Evolutionary conservation across 1,140 invertebrate genomes (phyloP), one percentile per base, ranked within the genome.

Genomic region (Drosophila littoralis): DNA sequence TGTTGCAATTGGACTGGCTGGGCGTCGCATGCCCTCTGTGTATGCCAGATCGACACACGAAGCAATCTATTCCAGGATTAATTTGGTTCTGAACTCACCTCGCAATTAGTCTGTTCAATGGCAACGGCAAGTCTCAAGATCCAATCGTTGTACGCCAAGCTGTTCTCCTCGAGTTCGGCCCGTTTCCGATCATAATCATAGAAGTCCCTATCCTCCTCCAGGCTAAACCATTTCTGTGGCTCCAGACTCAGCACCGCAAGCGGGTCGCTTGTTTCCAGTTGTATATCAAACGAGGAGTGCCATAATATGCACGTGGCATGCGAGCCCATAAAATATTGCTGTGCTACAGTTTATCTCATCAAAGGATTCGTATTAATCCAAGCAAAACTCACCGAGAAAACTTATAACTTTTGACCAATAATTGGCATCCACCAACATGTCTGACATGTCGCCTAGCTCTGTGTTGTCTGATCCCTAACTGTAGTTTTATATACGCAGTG

Each of bases 241-340:
- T 76, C 58, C 55, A 91, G 68, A 8, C 65, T 64, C 9, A 90
- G n/a, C 28, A 82, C 15, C 7, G 70, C 69, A 1, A 72, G 32
- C 1, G 52, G 38, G 9, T 40, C 35, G 12, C 42, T 42, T 17
- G 48, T 43, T 15, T 59, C 9, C 13, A 88, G 65, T 40, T 54
- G 52, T 6, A 81, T 32, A 48, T 88, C 67, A 43, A 88, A 89
- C 1, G 55, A 42, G 1, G 69, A 13, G 46, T 91, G 74, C 83
- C 80, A 74, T 17, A 91, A 36, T 48, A 91, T 68, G 50, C 90
- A 91, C n/a, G 77, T 90, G 7, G 81, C 22, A 67, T 79, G 76
- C 0, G 73, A 75, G 9, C 82, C 57, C 28, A 35, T 36, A 42
- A 85, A 77, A 48, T 72, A 85, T 65, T 84, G 63, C 48, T 82